A percentile compares a stretch with the other conserved stretches of the same genome.
Conservation (phyloP, 1,140 invertebrate genomes). For the Oryzaephilus surinamensis region DNA sequence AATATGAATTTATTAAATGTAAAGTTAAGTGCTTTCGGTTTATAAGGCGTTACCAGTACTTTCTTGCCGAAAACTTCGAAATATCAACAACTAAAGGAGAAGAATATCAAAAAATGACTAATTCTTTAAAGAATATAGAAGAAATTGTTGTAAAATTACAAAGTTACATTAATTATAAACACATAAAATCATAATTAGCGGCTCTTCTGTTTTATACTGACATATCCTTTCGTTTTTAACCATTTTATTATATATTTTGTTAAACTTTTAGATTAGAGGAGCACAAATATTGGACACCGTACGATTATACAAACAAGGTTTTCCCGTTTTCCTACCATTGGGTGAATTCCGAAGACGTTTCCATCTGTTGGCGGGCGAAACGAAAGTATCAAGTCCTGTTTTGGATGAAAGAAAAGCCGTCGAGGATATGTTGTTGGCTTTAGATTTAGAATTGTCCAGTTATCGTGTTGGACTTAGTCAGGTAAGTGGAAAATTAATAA, state of each 20-base stretch:
- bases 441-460: conserved; percentile 77
- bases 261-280: conserved; percentile 65
- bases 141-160: no score
- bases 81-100: no score
- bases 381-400: conserved; percentile 41
- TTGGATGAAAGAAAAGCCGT: conserved; percentile 53
- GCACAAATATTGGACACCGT: conserved; percentile 83
- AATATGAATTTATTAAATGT: no score
- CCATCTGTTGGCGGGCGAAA: conserved; percentile 49
- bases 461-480: conserved; percentile 86
- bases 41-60: no score
- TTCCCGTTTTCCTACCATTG: conserved; percentile 80
- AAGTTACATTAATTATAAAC: no score
- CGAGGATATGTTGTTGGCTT: conserved; percentile 70
- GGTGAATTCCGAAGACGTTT: conserved; percentile 81
- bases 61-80: no score
- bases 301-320: conserved; percentile 84
- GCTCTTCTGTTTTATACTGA: no score
- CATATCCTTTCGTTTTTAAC: not conserved
- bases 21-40: no score
- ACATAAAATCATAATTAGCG: no score
- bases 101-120: no score
- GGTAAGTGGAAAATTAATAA: conserved; percentile 60
- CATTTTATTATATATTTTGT: not conserved
- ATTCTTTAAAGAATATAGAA: no score